Base-by-base conservation (phyloP, 2,888 invertebrate species). In the Nomada fucata region DNA sequence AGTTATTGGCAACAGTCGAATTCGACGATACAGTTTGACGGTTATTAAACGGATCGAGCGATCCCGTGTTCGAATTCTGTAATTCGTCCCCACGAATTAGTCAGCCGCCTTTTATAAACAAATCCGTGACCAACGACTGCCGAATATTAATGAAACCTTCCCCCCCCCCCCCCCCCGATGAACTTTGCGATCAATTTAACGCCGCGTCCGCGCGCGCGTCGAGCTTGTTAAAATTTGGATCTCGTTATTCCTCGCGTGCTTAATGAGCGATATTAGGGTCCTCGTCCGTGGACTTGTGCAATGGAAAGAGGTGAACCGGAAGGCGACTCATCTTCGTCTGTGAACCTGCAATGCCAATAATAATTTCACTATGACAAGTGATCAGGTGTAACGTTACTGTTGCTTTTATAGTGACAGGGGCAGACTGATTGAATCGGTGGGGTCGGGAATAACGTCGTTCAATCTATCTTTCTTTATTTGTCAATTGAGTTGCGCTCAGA, bases 141-240 rank as follows among this genome's bases (percentile, higher is more conserved):
- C 42, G 47, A 69, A 74, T 76, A 82, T 87, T 84, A 86, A 83
- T 79, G 72, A 83, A 76, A 76, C 80, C 72, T 71, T n/a, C n/a
- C n/a, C n/a, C n/a, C n/a, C n/a, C n/a, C n/a, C n/a, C n/a, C n/a
- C 76, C 76, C 82, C 76, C 78, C 67, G 73, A 82, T 84, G 69
- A 85, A 82, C 69, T 81, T 74, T 55, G 73, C 74, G 84, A 89
- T 89, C 86, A 88, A 90, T 90, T 89, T 85, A 87, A 84, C 85
- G 75, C 71, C 74, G 73, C 78, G 69, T 69, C 76, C 81, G 55
- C 63, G 72, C 69, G 65, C 67, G 65, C 69, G 71, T 70, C 73
- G 75, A 82, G 84, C 86, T 84, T 85, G 86, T 89, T 87, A 86
- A 88, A 88, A 86, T 86, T 86, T 88, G 87, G 86, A 89, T 88